Evolutionary conservation across 2,113 vertebrate species (phyloP).

Genomic region (Anthoscopus minutus): DNA sequence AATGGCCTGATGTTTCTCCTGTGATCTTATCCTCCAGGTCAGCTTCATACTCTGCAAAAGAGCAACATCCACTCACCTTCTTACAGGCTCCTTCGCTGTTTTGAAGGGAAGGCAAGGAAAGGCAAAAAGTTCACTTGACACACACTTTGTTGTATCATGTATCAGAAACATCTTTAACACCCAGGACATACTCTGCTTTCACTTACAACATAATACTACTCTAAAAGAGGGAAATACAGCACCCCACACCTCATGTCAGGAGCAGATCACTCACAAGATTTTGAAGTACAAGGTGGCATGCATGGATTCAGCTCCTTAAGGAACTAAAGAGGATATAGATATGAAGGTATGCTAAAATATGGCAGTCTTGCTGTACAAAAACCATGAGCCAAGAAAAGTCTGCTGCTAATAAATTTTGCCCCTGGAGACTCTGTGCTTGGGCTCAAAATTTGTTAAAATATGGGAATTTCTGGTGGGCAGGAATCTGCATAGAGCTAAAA

Average conservation of each 20-base stretch:
- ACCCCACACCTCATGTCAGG: background rate
- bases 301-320: background rate
- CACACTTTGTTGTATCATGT: background rate
- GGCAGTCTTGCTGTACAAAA: background rate
- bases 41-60: conserved; percentile 80
- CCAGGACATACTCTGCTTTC: background rate
- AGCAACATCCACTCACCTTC: background rate
- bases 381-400: background rate
- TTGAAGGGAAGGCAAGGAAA: background rate
- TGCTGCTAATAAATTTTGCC: background rate
- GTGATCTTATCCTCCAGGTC: conserved; percentile 87
- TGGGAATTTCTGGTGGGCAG: background rate
- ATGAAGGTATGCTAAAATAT: background rate
- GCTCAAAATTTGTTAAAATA: background rate
- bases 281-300: background rate
- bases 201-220: background rate
- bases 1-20: conserved; percentile 88
- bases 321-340: background rate
- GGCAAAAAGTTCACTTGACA: background rate
- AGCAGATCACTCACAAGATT: background rate
- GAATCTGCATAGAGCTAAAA: background rate
- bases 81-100: background rate
- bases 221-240: background rate
- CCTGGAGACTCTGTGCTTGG: background rate
- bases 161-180: background rate